These are phyloP conservation scores for Rachycentron canadum DNA, from an alignment of 2,797 vertebrate genomes.

Conservation along the genomic window DNA sequence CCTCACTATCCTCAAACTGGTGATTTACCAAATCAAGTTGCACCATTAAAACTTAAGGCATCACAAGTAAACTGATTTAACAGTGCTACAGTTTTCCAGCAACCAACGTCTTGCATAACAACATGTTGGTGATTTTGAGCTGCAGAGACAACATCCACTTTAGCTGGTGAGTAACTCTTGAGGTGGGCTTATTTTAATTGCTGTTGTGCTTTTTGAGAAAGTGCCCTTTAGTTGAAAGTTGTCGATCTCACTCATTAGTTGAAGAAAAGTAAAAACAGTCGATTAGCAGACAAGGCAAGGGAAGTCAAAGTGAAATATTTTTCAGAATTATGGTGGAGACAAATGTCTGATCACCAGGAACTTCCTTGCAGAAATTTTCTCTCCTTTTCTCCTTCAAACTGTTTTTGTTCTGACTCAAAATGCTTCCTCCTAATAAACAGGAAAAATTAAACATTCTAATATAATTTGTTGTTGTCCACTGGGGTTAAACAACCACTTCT, in stretches of 20 bases:
- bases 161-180: background rate
- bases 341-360: conserved; percentile 32
- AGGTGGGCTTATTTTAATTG: conserved; percentile 2
- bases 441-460: background rate
- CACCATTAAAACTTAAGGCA: background rate
- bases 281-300: background rate
- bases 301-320: conserved; percentile 11
- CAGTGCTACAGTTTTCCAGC: too few relatives aligned
- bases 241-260: background rate
- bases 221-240: background rate
- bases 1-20: too few relatives aligned
- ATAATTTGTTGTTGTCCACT: background rate
- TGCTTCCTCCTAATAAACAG: background rate
- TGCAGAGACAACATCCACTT: background rate
- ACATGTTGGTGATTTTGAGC: conserved; percentile 3
- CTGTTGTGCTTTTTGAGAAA: background rate
- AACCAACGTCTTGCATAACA: too few relatives aligned
- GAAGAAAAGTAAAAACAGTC: conserved; percentile 6
- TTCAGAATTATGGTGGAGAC: conserved; percentile 16
- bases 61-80: too few relatives aligned
- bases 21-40: too few relatives aligned
- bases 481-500: background rate
- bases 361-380: background rate
- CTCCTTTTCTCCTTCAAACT: conserved; percentile 13
- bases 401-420: conserved; percentile 17